Evolutionary conservation across 2,113 vertebrate genomes (phyloP).

Genomic region (Mugil cephalus): DNA sequence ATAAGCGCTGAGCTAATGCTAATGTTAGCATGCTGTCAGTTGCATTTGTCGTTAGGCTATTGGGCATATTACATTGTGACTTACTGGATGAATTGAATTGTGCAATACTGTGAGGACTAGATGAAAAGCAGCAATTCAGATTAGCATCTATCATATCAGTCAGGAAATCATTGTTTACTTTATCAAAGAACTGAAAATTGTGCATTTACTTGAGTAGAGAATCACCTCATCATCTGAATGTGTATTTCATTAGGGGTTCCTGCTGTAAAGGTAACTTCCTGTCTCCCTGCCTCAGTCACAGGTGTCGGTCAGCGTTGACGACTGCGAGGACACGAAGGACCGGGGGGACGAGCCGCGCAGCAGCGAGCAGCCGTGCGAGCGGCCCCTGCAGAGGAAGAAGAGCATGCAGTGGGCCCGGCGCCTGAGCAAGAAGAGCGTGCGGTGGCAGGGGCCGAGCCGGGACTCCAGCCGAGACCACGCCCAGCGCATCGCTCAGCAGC

Average conservation of each 20-base stretch:
- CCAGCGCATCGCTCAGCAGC: conserved; percentile 90
- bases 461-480: conserved; percentile 76
- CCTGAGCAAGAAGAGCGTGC: conserved; percentile 88
- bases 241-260: neutral
- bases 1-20: no score
- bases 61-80: no score
- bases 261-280: neutral
- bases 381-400: conserved; percentile 89
- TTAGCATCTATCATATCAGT: no score
- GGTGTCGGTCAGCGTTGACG: conserved; percentile 90
- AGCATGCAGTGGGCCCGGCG: conserved; percentile 95
- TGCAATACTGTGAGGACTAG: no score
- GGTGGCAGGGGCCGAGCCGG: conserved; percentile 82
- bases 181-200: no score
- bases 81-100: no score
- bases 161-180: no score
- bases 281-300: conserved; percentile 85
- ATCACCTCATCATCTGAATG: no score
- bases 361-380: conserved; percentile 87
- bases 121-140: no score
- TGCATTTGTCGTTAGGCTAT: no score
- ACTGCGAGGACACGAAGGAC: conserved; percentile 92
- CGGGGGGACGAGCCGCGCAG: conserved; percentile 83
- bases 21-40: no score
- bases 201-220: no score